A percentile compares a stretch with the other conserved stretches of the same genome.
Evolutionary conservation across 2,888 invertebrate genomes (phyloP).

Genomic region (Cheiracanthium punctorium): DNA sequence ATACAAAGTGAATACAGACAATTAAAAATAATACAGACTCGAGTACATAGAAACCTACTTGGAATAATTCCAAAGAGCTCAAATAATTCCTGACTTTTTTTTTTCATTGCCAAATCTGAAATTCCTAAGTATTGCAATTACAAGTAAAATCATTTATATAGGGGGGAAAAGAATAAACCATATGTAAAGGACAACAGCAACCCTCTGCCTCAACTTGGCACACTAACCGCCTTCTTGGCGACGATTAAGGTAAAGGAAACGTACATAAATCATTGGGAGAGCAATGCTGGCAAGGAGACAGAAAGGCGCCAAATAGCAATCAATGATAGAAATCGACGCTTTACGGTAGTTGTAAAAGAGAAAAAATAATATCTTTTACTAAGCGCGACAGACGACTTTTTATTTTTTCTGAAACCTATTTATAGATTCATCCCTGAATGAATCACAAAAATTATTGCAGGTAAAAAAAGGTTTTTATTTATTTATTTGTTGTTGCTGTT

Average conservation of each 20-base stretch:
- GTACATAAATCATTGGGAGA: not conserved
- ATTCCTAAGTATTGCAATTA: not conserved
- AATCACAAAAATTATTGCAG: too few species aligned
- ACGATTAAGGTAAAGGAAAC: constrained; percentile 5
- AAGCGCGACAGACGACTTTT: too few species aligned
- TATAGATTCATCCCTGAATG: too few species aligned
- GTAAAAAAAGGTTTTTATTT: too few species aligned
- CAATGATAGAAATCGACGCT: constrained; percentile 10
- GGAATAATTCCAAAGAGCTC: not conserved
- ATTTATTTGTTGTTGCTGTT: too few species aligned
- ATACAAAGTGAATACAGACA: not conserved
- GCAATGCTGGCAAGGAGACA: constrained; percentile 1
- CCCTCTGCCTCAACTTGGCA: not conserved
- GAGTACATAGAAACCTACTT: not conserved
- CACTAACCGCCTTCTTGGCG: constrained; percentile 16
- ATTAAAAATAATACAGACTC: not conserved
- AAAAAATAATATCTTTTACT: too few species aligned
- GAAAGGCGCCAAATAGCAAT: constrained; percentile 20
- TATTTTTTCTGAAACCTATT: too few species aligned
- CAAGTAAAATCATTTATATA: not conserved
- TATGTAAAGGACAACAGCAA: not conserved
- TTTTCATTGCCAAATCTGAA: not conserved
- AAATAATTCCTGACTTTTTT: not conserved
- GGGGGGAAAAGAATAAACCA: not conserved
- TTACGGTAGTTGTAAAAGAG: too few species aligned